Evolutionary conservation across 2,797 vertebrate genomes (phyloP), one percentile per base, ranked within the genome.

Genomic region (Microhierax caerulescens): DNA sequence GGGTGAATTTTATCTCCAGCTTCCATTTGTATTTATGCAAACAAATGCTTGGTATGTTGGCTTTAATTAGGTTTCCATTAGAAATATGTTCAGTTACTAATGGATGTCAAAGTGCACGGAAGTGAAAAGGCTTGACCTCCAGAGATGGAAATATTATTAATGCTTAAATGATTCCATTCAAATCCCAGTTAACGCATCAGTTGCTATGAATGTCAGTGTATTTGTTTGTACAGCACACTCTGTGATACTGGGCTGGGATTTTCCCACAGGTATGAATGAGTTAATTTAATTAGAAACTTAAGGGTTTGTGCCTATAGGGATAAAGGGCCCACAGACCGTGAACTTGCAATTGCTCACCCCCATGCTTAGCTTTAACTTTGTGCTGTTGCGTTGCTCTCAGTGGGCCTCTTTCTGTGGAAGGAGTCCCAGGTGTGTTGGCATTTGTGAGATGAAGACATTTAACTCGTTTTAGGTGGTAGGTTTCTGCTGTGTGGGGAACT

Each of bases 121-220:
- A 92, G 78, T 80, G 72, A 61, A 95, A 94, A 89, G 81, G 81
- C 16, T 83, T 91, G 90, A 88, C 90, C 57, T 96, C 86, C 32
- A 89, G 84, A 95, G 94, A 94, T 94, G 75, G 86, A 87, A 83
- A 68, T 57, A 56, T 97, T 96, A 96, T 78, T 85, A 96, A 94
- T 96, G 96, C 93, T 87, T 74, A 96, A 93, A 94, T 77, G 86
- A 85, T 59, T 92, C 96, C 75, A 88, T 97, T 97, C 75, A 93
- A 91, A 78, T 65, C 74, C 36, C 4, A 4, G 89, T 97, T 93
- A 96, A 97, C 2, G 63, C 93, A 59, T 95, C 92, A 88, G 45
- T 94, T 95, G 84, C 75, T 85, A 51, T 16, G 75, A 95, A 96
- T 96, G 92, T 89, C 78, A 47, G 41, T 57, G 72, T 74, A 64